A percentile compares a stretch with the other conserved stretches of the same genome.
phyloP scores from a whole-genome alignment of 2,113 vertebrate genomes.

The Penelope pileata region DNA sequence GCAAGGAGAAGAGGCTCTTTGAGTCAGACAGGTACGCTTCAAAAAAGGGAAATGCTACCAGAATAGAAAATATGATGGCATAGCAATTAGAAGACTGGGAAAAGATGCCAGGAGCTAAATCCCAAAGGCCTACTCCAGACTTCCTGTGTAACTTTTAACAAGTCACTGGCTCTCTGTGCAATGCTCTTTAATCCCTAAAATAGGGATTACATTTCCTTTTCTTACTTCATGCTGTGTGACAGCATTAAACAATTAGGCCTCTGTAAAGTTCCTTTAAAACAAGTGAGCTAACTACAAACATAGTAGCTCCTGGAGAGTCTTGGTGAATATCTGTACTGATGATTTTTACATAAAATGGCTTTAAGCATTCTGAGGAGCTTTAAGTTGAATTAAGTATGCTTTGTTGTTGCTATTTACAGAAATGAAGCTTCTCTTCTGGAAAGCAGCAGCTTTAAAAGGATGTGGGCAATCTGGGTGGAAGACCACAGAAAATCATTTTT shows the following conservation, averaged over 20 bases:
- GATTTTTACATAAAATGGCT: not conserved
- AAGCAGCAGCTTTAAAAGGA: not conserved
- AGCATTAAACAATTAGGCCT: not conserved
- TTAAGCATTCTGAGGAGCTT: not conserved
- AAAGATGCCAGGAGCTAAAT: constrained; percentile 22
- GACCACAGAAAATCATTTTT: not conserved
- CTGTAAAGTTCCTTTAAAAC: not conserved
- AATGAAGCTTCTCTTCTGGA: not conserved
- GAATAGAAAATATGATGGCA: constrained; percentile 5
- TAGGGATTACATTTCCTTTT: constrained; percentile 34
- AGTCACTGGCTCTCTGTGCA: not conserved
- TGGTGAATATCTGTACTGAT: not conserved
- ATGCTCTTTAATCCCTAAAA: not conserved
- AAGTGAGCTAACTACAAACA: not conserved
- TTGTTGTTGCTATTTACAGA: not conserved
- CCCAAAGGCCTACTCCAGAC: constrained; percentile 8
- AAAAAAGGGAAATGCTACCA: not conserved
- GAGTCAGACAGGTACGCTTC: constrained; percentile 23
- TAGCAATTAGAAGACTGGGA: not conserved
- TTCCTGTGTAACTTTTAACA: constrained; percentile 36
- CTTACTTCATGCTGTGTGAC: not conserved
- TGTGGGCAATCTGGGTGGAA: not conserved
- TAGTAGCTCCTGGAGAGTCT: not conserved
- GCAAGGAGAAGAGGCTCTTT: not conserved
- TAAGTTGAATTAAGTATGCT: not conserved